Conservation (phyloP, 2,888 invertebrate species). For the Drosophila borealis region DNA sequence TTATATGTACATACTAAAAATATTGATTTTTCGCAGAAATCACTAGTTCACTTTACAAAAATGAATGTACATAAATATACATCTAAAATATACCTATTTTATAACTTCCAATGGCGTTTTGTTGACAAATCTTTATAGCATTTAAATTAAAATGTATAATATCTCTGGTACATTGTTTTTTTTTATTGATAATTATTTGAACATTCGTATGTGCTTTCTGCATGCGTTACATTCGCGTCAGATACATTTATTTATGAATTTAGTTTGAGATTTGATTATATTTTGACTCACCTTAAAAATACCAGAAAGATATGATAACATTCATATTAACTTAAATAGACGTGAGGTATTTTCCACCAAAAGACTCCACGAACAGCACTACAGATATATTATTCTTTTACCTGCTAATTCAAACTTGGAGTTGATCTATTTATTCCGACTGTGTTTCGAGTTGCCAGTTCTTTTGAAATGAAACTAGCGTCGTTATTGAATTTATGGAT, state of each 20-base stretch:
- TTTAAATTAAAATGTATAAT: slow-evolving; percentile 2
- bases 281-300: slow-evolving; percentile 48
- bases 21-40: slow-evolving; percentile 60
- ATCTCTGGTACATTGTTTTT: background rate
- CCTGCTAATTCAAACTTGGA: slow-evolving; percentile 48
- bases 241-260: background rate
- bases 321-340: slow-evolving; percentile 41
- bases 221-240: background rate
- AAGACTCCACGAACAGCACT: slow-evolving; percentile 46
- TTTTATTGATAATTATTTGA: no score
- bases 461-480: slow-evolving; percentile 10
- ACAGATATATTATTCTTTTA: slow-evolving; percentile 52
- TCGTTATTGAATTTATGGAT: slow-evolving; percentile 17
- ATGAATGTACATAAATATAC: slow-evolving; percentile 12
- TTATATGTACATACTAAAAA: slow-evolving; percentile 44
- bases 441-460: slow-evolving; percentile 16
- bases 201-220: no score
- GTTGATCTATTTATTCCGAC: slow-evolving; percentile 18
- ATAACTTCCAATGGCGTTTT: background rate
- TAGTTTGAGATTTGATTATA: slow-evolving; percentile 6
- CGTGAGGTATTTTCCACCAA: slow-evolving; percentile 28
- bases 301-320: slow-evolving; percentile 36
- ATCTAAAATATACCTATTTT: background rate
- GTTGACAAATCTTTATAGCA: background rate
- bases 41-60: slow-evolving; percentile 13